phyloP scores from a whole-genome alignment of 2,113 vertebrate species.

The Hypanus sabinus region DNA sequence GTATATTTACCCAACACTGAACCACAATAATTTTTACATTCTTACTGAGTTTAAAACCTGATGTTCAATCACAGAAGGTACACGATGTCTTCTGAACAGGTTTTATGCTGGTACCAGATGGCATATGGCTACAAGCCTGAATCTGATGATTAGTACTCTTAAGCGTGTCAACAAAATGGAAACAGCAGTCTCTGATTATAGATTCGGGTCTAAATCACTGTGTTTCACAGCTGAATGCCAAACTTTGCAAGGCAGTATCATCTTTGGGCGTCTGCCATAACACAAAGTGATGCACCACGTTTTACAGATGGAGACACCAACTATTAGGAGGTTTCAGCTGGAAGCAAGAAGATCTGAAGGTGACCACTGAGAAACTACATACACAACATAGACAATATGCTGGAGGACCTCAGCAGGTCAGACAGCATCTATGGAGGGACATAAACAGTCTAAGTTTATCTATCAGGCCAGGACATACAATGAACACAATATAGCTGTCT shows the following conservation, averaged over 20 bases:
- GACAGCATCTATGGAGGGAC: no score
- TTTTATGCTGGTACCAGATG: not conserved
- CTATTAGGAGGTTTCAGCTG: not conserved
- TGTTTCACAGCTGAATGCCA: not conserved
- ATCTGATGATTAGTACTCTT: not conserved
- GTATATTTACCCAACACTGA: not conserved
- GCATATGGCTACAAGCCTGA: not conserved
- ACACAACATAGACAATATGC: not conserved
- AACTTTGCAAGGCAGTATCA: not conserved
- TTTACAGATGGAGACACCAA: not conserved
- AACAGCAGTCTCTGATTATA: not conserved
- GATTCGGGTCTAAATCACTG: not conserved
- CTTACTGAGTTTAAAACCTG: not conserved
- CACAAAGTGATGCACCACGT: not conserved
- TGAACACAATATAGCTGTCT: no score
- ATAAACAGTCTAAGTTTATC: no score
- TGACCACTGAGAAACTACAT: not conserved
- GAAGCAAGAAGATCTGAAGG: not conserved
- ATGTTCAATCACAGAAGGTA: not conserved
- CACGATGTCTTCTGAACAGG: not conserved
- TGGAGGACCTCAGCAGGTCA: no score
- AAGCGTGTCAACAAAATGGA: not conserved
- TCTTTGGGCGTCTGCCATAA: not conserved
- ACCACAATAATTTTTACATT: not conserved
- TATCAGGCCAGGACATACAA: no score